Evolutionary conservation across 2,113 vertebrate species (phyloP).

Genomic region (Cynoglossus semilaevis): DNA sequence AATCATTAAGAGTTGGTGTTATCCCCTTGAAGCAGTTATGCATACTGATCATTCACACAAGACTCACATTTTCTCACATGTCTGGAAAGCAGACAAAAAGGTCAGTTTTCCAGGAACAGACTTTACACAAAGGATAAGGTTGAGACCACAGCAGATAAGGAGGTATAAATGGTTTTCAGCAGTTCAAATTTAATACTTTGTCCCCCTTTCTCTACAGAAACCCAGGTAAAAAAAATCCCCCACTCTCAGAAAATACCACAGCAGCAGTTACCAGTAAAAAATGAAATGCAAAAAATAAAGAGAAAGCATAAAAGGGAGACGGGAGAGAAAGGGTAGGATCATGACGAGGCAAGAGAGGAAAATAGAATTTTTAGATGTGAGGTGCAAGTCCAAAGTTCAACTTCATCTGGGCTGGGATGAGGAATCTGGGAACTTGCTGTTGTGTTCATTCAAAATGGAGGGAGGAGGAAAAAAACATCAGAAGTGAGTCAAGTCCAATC

Average conservation of each 20-base stretch:
- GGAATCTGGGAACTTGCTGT: constrained; percentile 80
- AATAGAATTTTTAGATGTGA: constrained; percentile 79
- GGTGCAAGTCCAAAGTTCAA: constrained; percentile 82
- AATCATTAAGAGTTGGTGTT: not conserved
- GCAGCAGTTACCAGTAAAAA: constrained; percentile 96
- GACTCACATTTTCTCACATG: constrained; percentile 14
- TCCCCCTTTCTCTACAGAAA: constrained; percentile 86
- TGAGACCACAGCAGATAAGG: constrained; percentile 69
- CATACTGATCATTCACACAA: constrained; percentile 9
- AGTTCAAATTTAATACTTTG: constrained; percentile 91
- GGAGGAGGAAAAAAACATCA: constrained; percentile 38
- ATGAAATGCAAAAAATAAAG: constrained; percentile 76
- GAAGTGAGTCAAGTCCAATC: constrained; percentile 88
- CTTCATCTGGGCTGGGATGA: constrained; percentile 68
- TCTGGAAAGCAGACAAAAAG: constrained; percentile 16
- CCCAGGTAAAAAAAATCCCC: constrained; percentile 92
- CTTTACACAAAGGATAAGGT: constrained; percentile 32
- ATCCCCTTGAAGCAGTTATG: constrained; percentile 4
- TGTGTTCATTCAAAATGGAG: constrained; percentile 88
- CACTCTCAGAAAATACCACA: constrained; percentile 98
- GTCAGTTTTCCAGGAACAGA: constrained; percentile 8
- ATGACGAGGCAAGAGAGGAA: constrained; percentile 75
- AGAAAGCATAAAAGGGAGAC: constrained; percentile 49
- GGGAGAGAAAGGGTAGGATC: constrained; percentile 33
- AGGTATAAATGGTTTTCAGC: constrained; percentile 80